Evolutionary conservation across 2,888 invertebrate species (phyloP).

Genomic region (Helleia helle): DNA sequence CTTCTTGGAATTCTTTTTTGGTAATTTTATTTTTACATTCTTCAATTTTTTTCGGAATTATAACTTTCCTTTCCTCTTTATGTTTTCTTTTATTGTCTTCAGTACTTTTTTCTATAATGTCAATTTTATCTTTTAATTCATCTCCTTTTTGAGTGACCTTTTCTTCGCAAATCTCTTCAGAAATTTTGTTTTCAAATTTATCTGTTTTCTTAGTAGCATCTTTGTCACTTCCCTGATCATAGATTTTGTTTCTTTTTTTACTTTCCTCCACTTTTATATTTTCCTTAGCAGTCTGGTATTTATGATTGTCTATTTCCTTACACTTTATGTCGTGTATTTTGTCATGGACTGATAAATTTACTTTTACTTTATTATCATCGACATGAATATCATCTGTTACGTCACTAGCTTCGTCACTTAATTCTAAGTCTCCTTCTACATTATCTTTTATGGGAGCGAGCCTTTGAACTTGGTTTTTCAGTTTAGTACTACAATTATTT

Average conservation of each 20-base stretch:
- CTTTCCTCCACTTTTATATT: neutral
- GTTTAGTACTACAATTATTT: conserved; percentile 11
- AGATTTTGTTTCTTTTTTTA: too few relatives aligned
- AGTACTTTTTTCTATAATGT: neutral
- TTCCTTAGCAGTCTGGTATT: too few relatives aligned
- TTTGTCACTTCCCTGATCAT: neutral
- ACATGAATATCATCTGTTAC: conserved; percentile 23
- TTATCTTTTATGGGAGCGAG: conserved; percentile 21
- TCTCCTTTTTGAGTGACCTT: neutral
- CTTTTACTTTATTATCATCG: neutral
- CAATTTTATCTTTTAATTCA: neutral
- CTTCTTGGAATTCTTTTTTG: conserved; percentile 7
- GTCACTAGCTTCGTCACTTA: conserved; percentile 56
- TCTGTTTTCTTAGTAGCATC: neutral
- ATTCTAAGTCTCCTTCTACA: conserved; percentile 52
- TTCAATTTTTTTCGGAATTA: conserved; percentile 24
- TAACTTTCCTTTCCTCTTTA: conserved; percentile 30
- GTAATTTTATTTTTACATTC: conserved; percentile 22
- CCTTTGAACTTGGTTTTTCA: neutral
- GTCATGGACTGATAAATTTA: neutral
- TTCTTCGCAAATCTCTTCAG: neutral
- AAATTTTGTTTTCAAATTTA: neutral
- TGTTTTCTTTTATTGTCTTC: conserved; percentile 22
- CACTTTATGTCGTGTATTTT: too few relatives aligned
- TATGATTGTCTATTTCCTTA: too few relatives aligned